Evolutionary conservation across 2,888 invertebrate genomes (phyloP).

Genomic region (Nasonia oneida): DNA sequence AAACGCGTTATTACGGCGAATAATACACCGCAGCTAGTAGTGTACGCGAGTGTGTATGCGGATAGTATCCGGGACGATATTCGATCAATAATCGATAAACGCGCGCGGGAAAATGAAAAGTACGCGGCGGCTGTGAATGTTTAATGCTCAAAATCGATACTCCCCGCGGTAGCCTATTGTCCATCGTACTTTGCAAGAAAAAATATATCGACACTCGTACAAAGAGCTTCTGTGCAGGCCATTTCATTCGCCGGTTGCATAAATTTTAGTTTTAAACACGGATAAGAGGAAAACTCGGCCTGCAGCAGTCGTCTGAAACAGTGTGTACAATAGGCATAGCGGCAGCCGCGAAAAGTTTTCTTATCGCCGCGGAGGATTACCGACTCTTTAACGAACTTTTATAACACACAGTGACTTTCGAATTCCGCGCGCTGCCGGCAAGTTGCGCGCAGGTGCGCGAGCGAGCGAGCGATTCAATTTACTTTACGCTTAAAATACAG

Average conservation of each 20-base stretch:
- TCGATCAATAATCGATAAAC: not conserved
- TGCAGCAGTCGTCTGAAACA: not conserved
- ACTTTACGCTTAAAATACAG: conserved; percentile 58
- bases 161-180: not conserved
- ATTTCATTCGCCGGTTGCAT: not conserved
- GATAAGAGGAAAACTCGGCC: not conserved
- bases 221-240: not conserved
- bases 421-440: conserved; percentile 34
- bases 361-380: conserved; percentile 65
- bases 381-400: conserved; percentile 67
- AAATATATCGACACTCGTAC: no score
- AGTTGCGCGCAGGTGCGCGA: conserved; percentile 1
- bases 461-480: conserved; percentile 52
- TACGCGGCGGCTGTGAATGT: not conserved
- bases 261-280: not conserved
- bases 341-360: conserved; percentile 61
- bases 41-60: not conserved
- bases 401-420: conserved; percentile 56
- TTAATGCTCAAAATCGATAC: conserved; percentile 3
- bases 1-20: not conserved
- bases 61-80: no score
- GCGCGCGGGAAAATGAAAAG: not conserved
- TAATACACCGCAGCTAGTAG: not conserved
- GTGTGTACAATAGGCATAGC: conserved; percentile 29
- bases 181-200: no score